Conservation (phyloP, 2,888 invertebrate species). For the Chrysomela aeneicollis region DNA sequence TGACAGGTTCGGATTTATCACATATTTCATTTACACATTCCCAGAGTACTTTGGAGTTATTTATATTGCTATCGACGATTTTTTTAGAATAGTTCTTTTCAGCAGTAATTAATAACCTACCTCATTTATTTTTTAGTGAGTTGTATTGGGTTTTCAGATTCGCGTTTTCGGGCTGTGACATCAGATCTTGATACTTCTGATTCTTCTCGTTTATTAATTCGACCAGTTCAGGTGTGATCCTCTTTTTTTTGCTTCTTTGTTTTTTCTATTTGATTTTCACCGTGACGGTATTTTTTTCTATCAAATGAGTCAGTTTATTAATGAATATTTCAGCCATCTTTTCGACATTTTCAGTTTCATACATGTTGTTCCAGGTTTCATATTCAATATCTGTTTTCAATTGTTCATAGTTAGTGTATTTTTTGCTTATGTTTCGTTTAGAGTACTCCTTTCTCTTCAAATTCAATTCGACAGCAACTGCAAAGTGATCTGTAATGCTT, state of each 20-base stretch:
- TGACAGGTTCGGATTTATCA: not conserved
- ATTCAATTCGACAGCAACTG: conserved; percentile 8
- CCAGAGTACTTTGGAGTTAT: conserved; percentile 10
- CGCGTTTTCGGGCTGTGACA: not conserved
- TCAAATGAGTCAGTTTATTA: not conserved
- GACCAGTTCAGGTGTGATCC: conserved; percentile 9
- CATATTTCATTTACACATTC: conserved; percentile 9
- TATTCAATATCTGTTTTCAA: conserved; percentile 10
- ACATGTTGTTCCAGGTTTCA: conserved; percentile 2
- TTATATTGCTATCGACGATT: not conserved
- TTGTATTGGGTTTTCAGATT: not conserved
- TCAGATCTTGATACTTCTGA: conserved; percentile 5
- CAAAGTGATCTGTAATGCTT: conserved; percentile 5
- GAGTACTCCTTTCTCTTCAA: conserved; percentile 5
- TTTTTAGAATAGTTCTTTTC: conserved; percentile 10
- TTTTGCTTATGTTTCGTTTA: not conserved
- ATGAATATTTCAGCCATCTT: not conserved
- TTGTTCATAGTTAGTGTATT: conserved; percentile 4
- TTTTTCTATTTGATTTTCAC: conserved; percentile 13
- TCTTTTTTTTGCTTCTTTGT: not conserved
- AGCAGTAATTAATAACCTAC: not conserved
- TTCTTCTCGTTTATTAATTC: conserved; percentile 5
- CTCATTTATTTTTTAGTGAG: conserved; percentile 6
- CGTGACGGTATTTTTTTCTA: conserved; percentile 10
- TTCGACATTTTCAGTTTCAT: not conserved